Percentiles rank a stretch among this genome's conserved stretches.
Evolutionary conservation across 1,140 invertebrate species (phyloP).

Genomic region (Planococcus citri): DNA sequence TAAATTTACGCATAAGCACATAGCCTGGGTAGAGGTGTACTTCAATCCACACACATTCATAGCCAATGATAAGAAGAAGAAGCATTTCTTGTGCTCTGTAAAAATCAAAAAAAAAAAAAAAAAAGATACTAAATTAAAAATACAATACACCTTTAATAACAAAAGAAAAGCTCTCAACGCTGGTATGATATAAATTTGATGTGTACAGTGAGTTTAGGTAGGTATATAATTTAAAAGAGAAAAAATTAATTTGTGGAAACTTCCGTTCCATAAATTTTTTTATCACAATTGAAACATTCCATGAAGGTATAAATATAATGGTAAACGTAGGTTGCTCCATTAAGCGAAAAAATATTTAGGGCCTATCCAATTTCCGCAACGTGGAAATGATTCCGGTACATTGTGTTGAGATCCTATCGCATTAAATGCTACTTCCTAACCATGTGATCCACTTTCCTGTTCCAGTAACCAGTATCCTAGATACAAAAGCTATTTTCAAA

Average conservation of each 20-base stretch:
- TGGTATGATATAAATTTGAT: too few relatives aligned
- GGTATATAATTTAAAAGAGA: too few relatives aligned
- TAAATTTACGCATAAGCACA: too few relatives aligned
- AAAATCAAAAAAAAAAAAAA: too few relatives aligned
- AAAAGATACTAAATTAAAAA: too few relatives aligned
- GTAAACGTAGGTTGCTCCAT: background rate
- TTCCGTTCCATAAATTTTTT: background rate
- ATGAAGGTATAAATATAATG: background rate
- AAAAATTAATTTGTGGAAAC: background rate
- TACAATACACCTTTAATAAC: too few relatives aligned
- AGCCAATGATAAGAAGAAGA: too few relatives aligned
- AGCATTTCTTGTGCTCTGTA: too few relatives aligned
- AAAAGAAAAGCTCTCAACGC: too few relatives aligned
- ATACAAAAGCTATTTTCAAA: background rate
- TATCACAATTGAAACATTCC: background rate
- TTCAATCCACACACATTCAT: too few relatives aligned
- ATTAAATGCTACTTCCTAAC: background rate
- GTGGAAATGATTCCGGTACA: background rate
- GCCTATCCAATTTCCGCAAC: conserved; percentile 5
- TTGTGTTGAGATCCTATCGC: background rate
- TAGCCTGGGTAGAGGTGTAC: too few relatives aligned
- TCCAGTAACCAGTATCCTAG: background rate
- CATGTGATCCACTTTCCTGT: background rate
- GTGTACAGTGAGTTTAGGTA: too few relatives aligned
- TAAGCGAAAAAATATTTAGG: conserved; percentile 6